These are phyloP conservation scores for Pachymerium ferrugineum DNA, from an alignment of 2,888 invertebrate genomes.

Conservation along the genomic window DNA sequence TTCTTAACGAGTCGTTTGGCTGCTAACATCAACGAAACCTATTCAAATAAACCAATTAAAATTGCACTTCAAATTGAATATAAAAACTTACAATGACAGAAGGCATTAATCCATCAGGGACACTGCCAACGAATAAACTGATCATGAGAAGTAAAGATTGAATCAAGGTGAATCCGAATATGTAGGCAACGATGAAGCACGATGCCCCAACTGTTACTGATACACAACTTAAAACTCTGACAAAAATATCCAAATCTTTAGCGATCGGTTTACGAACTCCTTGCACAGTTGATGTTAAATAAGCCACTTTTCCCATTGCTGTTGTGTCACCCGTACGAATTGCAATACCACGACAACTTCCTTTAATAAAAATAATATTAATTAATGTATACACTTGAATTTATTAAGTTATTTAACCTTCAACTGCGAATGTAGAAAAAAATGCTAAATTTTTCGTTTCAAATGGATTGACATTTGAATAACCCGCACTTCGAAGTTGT, in stretches of 20 bases:
- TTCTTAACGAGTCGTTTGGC: constrained; percentile 45
- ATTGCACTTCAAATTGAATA: not conserved
- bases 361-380: constrained; percentile 34
- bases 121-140: constrained; percentile 41
- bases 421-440: constrained; percentile 41
- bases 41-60: not conserved
- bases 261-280: constrained; percentile 52
- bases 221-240: constrained; percentile 48
- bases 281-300: constrained; percentile 43
- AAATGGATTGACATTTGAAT: constrained; percentile 43
- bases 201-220: constrained; percentile 38
- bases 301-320: constrained; percentile 43
- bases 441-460: constrained; percentile 42
- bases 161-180: constrained; percentile 39
- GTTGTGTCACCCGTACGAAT: constrained; percentile 45
- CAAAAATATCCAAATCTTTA: constrained; percentile 53
- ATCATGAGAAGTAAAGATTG: constrained; percentile 40
- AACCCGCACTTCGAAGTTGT: constrained; percentile 48
- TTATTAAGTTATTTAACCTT: constrained; percentile 46
- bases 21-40: constrained; percentile 54
- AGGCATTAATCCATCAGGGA: constrained; percentile 40
- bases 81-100: constrained; percentile 57
- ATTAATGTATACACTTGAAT: constrained; percentile 40
- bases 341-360: constrained; percentile 40
- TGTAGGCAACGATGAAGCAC: constrained; percentile 38